These are phyloP conservation scores for Sebastes umbrosus DNA, from an alignment of 2,797 vertebrate species.

Conservation along the genomic window DNA sequence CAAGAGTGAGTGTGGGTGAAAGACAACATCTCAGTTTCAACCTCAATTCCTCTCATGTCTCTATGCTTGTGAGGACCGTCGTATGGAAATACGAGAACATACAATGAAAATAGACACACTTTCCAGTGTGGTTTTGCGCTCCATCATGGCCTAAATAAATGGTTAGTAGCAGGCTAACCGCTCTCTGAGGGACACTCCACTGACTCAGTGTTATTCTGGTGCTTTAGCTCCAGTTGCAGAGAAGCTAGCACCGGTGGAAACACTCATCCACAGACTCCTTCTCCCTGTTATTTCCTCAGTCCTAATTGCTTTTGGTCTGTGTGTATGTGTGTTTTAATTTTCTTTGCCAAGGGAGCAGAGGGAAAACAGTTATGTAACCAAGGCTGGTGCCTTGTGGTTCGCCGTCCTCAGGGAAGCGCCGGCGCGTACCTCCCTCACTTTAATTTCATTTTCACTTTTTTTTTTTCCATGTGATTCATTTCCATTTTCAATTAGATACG, in stretches of 20 bases:
- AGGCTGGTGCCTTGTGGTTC: slow-evolving; percentile 55
- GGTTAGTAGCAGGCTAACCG: slow-evolving; percentile 44
- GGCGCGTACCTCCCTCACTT: slow-evolving; percentile 31
- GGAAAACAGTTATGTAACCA: slow-evolving; percentile 76
- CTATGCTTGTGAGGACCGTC: neutral
- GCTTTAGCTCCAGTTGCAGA: slow-evolving; percentile 49
- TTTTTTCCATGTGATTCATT: slow-evolving; percentile 64
- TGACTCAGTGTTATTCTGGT: slow-evolving; percentile 75
- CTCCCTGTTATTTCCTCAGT: slow-evolving; percentile 69
- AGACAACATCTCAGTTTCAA: neutral
- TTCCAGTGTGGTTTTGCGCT: slow-evolving; percentile 46
- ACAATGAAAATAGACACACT: slow-evolving; percentile 26
- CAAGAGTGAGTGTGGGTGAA: neutral
- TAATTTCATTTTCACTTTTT: slow-evolving; percentile 60
- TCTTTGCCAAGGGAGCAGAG: slow-evolving; percentile 49
- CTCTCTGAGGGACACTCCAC: slow-evolving; percentile 54
- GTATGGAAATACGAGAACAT: slow-evolving; percentile 13
- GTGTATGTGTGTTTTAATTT: slow-evolving; percentile 43
- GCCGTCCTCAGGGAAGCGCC: slow-evolving; percentile 37
- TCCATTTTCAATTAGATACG: slow-evolving; percentile 61
- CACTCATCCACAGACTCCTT: slow-evolving; percentile 45
- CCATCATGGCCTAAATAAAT: slow-evolving; percentile 58
- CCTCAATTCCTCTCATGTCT: neutral
- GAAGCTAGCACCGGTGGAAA: slow-evolving; percentile 66
- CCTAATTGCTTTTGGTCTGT: slow-evolving; percentile 67